These are phyloP conservation scores for Neopelma chrysocephalum DNA, from an alignment of 2,797 vertebrate genomes.

Conservation along the genomic window DNA sequence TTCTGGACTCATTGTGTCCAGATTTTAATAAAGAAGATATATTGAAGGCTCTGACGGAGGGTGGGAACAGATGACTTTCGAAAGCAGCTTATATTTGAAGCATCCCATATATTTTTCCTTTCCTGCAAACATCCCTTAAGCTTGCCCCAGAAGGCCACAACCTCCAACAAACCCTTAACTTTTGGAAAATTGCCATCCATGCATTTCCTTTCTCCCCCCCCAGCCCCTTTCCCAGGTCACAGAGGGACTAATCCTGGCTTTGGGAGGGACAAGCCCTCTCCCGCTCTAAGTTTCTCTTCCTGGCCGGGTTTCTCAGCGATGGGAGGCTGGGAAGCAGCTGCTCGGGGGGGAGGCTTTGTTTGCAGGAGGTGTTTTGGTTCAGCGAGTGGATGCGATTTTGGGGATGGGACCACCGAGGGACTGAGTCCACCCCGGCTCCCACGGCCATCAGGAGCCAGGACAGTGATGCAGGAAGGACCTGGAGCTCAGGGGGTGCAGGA, in stretches of 20 bases:
- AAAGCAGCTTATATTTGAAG: neutral
- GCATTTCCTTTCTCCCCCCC: neutral
- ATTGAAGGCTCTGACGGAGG: neutral
- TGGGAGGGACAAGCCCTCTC: neutral
- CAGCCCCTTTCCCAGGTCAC: neutral
- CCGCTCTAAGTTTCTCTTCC: neutral
- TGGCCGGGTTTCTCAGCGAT: neutral
- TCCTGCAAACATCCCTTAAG: neutral
- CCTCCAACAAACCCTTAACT: neutral
- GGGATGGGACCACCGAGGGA: neutral
- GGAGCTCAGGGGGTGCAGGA: neutral
- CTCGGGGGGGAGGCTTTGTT: neutral
- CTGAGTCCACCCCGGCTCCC: neutral
- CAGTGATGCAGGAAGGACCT: fast-evolving
- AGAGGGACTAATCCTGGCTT: neutral
- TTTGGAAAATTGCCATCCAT: neutral
- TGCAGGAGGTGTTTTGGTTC: neutral
- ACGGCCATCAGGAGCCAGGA: neutral
- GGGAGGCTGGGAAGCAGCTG: conserved; percentile 39
- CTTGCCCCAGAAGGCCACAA: neutral
- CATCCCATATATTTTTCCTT: neutral
- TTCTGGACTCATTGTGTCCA: conserved; percentile 51
- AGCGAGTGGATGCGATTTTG: neutral
- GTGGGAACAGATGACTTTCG: neutral
- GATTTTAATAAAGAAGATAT: conserved; percentile 16